These are phyloP conservation scores for Bombus superbus DNA, from an alignment of 1,140 invertebrate genomes.

Conservation along the genomic window DNA sequence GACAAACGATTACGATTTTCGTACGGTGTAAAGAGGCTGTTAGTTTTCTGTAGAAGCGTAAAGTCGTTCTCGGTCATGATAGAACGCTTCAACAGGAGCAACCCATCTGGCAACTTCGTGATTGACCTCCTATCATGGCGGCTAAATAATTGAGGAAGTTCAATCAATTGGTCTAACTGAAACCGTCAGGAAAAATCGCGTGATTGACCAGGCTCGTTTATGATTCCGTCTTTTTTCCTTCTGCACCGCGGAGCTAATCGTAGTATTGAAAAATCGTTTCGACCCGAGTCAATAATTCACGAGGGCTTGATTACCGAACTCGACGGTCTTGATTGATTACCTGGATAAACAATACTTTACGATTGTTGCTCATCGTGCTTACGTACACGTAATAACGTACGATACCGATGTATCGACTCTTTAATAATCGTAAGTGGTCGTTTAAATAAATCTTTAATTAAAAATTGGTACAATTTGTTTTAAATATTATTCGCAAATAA, in stretches of 20 bases:
- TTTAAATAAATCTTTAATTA: not conserved
- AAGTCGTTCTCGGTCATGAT: not conserved
- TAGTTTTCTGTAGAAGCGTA: not conserved
- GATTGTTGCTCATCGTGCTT: not conserved
- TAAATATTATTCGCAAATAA: not conserved
- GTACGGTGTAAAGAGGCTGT: not conserved
- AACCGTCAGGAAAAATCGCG: conserved; percentile 38
- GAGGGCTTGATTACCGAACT: not conserved
- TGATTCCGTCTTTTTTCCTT: conserved; percentile 4
- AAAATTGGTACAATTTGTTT: not conserved
- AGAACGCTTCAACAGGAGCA: conserved; percentile 1
- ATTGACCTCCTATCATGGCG: conserved; percentile 25
- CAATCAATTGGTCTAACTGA: conserved; percentile 40
- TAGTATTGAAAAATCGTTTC: conserved; percentile 27
- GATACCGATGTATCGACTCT: not conserved
- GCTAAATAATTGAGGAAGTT: conserved; percentile 41
- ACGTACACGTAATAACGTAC: not conserved
- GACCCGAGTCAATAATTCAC: conserved; percentile 31
- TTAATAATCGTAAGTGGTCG: not conserved
- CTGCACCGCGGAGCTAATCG: not conserved
- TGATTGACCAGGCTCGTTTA: conserved; percentile 40
- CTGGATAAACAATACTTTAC: conserved; percentile 3
- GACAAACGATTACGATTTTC: not conserved
- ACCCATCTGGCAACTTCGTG: not conserved
- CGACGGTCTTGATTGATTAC: not conserved